Conservation (phyloP, 1,140 invertebrate species). For the Drosophila punjabiensis region DNA sequence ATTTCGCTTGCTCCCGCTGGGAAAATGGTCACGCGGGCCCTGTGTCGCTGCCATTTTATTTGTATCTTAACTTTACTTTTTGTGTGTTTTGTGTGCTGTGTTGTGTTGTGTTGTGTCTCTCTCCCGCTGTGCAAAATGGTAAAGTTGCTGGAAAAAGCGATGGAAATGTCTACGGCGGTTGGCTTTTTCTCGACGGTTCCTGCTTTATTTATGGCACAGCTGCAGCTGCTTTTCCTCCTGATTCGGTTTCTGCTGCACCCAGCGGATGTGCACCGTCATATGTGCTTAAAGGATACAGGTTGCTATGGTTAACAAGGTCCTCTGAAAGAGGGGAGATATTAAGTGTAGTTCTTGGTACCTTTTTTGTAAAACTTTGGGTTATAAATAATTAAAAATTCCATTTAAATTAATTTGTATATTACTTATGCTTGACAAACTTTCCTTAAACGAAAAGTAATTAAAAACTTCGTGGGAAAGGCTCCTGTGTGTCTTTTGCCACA, state of each 20-base stretch:
- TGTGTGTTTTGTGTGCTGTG: slow-evolving; percentile 31
- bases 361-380: background rate
- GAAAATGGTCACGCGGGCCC: slow-evolving; percentile 53
- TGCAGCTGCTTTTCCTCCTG: slow-evolving; percentile 36
- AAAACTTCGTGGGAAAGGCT: background rate
- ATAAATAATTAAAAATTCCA: background rate
- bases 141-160: slow-evolving; percentile 24
- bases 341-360: background rate
- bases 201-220: slow-evolving; percentile 73
- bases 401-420: background rate
- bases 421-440: slow-evolving; percentile 3
- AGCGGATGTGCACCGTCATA: slow-evolving; percentile 50
- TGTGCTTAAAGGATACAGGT: slow-evolving; percentile 25
- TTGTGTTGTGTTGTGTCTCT: slow-evolving; percentile 28
- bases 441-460: slow-evolving; percentile 1
- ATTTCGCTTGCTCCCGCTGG: slow-evolving; percentile 12
- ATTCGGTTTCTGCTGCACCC: slow-evolving; percentile 42
- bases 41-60: slow-evolving; percentile 49
- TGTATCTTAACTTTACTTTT: slow-evolving; percentile 19
- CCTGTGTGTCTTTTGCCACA: slow-evolving; percentile 11
- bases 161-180: slow-evolving; percentile 42
- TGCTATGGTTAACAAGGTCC: slow-evolving; percentile 9
- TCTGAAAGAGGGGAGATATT: background rate
- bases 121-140: slow-evolving; percentile 31
- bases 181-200: slow-evolving; percentile 29